Evolutionary conservation across 2,888 invertebrate species (phyloP).

Genomic region (Erebia aethiops): DNA sequence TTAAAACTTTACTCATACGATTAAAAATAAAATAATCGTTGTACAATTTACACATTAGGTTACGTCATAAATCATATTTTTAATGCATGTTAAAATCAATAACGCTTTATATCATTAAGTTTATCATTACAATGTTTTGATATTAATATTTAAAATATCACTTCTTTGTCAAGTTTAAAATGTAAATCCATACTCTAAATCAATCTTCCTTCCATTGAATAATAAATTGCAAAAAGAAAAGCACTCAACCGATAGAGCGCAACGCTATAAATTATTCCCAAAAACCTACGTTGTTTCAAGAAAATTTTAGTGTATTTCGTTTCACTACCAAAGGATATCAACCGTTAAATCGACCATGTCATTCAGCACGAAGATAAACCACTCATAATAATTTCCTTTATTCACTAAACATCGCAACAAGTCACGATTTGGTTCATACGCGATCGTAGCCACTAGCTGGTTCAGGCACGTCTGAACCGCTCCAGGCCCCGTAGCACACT

Average conservation of each 20-base stretch:
- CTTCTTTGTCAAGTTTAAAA: not conserved
- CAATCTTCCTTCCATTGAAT: constrained; percentile 9
- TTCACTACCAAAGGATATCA: constrained; percentile 18
- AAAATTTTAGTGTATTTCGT: not conserved
- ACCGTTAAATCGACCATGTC: constrained; percentile 19
- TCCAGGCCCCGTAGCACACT: constrained; percentile 65
- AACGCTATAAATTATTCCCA: not conserved
- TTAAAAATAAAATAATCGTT: too few relatives aligned
- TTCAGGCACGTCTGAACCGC: constrained; percentile 53
- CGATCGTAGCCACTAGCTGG: constrained; percentile 13
- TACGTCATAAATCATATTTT: too few relatives aligned
- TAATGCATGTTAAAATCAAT: too few relatives aligned
- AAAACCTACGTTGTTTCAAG: not conserved
- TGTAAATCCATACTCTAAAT: constrained; percentile 13
- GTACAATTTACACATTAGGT: too few relatives aligned
- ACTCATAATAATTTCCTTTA: constrained; percentile 35
- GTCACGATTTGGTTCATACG: constrained; percentile 40
- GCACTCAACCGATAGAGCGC: constrained; percentile 5
- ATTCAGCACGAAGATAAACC: constrained; percentile 28
- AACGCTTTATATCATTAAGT: too few relatives aligned
- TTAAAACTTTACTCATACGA: too few relatives aligned
- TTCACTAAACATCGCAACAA: constrained; percentile 51
- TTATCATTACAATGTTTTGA: not conserved
- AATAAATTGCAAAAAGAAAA: constrained; percentile 18
- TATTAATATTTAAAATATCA: not conserved